Conservation (phyloP, 2,797 vertebrate species). For the Premnoplex brunnescens region DNA sequence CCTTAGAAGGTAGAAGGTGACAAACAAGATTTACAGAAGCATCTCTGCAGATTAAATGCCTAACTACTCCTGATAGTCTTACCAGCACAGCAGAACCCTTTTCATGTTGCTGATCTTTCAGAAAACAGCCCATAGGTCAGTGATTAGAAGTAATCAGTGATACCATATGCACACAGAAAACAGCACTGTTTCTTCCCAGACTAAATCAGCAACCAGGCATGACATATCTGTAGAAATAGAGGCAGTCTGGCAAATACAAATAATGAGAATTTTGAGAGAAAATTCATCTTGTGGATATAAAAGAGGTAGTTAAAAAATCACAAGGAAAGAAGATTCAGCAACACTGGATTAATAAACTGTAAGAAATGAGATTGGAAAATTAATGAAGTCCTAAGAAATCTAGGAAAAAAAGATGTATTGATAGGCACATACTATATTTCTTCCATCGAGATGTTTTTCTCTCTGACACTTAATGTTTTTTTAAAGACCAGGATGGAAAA, state of each 20-base stretch:
- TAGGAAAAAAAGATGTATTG: constrained; percentile 15
- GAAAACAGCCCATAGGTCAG: neutral
- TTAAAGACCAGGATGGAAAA: neutral
- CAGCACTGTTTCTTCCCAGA: neutral
- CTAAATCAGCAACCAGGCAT: neutral
- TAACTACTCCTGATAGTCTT: neutral
- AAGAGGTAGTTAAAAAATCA: neutral
- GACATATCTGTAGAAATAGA: neutral
- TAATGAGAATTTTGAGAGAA: neutral
- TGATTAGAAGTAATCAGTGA: neutral
- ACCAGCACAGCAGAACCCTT: neutral
- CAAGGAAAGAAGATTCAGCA: neutral
- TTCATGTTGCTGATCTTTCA: neutral
- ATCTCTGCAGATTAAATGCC: neutral
- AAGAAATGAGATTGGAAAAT: constrained; percentile 36
- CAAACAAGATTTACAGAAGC: constrained; percentile 24
- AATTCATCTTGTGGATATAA: neutral
- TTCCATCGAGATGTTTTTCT: neutral
- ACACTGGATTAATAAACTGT: constrained; percentile 13
- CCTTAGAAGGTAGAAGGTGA: neutral
- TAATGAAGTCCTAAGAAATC: constrained; percentile 40
- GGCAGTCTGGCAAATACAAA: neutral
- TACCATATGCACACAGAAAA: neutral
- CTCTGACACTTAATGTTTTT: neutral
- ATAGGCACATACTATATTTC: neutral